Conservation (phyloP, 1,140 invertebrate genomes). For the Drosophila azteca region DNA sequence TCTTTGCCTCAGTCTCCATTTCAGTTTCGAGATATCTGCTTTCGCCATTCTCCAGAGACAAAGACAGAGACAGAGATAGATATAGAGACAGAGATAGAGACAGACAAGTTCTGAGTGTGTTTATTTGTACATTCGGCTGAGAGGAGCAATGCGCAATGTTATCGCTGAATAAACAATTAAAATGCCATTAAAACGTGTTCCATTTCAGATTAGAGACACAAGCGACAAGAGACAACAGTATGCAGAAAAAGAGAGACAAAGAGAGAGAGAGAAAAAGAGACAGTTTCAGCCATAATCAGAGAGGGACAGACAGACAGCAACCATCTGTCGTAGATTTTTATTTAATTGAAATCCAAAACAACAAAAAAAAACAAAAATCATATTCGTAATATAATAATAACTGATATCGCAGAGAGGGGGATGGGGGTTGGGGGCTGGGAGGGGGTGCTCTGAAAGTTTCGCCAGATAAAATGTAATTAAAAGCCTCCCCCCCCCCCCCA, state of each 20-base stretch:
- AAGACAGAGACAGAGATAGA: no score
- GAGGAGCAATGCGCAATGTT: conserved; percentile 64
- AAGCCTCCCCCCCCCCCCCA: conserved; percentile 29
- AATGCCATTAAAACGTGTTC: conserved; percentile 71
- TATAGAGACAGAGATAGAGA: no score
- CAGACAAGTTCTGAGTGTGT: no score
- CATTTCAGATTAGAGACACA: conserved; percentile 59
- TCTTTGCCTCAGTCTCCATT: no score
- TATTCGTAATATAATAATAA: conserved; percentile 59
- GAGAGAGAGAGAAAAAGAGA: conserved; percentile 25
- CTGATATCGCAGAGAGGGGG: conserved; percentile 49
- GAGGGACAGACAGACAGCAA: conserved; percentile 16
- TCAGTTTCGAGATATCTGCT: no score
- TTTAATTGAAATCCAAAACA: conserved; percentile 66
- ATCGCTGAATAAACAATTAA: conserved; percentile 75
- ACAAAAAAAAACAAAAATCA: conserved; percentile 21
- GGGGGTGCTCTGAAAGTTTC: conserved; percentile 49
- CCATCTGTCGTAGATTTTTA: conserved; percentile 49
- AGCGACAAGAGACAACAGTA: conserved; percentile 12
- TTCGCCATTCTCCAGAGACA: no score
- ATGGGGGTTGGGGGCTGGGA: no score
- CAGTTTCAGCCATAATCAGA: no score
- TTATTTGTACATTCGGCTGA: conserved; percentile 19
- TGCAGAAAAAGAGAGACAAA: conserved; percentile 7
- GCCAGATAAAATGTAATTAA: conserved; percentile 78